Evolutionary conservation across 2,797 vertebrate species (phyloP).

Genomic region (Cygnus olor): DNA sequence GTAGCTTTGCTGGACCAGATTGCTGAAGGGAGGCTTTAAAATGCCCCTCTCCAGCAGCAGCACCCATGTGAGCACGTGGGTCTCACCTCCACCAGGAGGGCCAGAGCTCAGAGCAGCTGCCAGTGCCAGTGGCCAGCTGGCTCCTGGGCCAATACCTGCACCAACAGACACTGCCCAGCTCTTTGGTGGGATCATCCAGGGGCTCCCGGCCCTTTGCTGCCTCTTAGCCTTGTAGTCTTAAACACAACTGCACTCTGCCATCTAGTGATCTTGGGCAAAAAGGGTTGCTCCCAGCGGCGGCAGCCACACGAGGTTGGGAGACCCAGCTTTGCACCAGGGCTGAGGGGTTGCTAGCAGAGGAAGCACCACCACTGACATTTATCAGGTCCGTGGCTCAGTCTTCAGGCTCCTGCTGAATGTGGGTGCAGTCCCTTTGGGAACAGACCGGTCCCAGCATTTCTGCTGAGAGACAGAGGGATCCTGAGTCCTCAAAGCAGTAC

Average conservation of each 20-base stretch:
- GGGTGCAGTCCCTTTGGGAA: neutral
- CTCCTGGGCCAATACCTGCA: neutral
- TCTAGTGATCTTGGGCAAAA: slow-evolving; percentile 55
- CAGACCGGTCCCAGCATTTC: neutral
- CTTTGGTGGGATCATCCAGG: neutral
- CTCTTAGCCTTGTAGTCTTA: neutral
- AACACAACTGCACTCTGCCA: slow-evolving; percentile 45
- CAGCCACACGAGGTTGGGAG: neutral
- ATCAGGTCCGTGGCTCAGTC: neutral
- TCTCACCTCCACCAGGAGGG: neutral
- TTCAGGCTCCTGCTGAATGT: neutral
- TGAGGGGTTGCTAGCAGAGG: neutral
- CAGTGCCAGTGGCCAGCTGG: neutral
- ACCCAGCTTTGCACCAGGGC: neutral
- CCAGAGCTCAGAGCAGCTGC: neutral
- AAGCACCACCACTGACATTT: neutral
- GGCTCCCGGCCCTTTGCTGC: neutral
- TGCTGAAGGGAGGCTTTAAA: neutral
- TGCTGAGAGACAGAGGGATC: neutral
- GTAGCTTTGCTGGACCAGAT: fast-evolving
- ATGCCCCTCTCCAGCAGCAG: neutral
- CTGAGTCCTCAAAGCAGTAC: neutral
- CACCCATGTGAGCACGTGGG: fast-evolving
- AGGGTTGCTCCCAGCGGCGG: neutral
- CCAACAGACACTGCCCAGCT: neutral